These are phyloP conservation scores for Xenopus tropicalis DNA, from an alignment of 2,113 vertebrate genomes.

Conservation along the genomic window DNA sequence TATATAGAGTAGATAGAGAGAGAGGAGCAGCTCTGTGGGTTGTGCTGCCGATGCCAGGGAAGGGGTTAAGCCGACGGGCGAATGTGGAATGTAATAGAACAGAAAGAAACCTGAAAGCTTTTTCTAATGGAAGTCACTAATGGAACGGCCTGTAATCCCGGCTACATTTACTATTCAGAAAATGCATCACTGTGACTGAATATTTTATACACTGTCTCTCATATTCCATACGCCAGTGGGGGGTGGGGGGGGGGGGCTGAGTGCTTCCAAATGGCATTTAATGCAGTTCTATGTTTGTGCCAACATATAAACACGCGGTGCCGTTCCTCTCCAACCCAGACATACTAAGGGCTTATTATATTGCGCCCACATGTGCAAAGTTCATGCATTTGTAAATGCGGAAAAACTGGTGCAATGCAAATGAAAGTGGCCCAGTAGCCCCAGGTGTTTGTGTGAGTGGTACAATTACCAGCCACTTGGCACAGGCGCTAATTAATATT, in stretches of 20 bases:
- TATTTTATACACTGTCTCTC: constrained; percentile 35
- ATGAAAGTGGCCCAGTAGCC: too few species aligned
- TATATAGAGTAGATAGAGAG: too few species aligned
- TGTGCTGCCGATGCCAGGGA: neutral
- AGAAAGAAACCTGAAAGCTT: constrained; percentile 18
- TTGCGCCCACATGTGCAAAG: too few species aligned
- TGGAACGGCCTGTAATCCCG: constrained; percentile 40
- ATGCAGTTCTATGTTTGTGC: neutral
- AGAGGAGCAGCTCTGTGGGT: too few species aligned
- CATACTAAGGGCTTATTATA: too few species aligned
- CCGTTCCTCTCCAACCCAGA: neutral
- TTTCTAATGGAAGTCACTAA: constrained; percentile 39
- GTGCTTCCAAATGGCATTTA: constrained; percentile 1
- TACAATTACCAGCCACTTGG: too few species aligned
- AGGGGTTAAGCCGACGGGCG: constrained; percentile 20
- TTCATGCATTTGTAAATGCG: too few species aligned
- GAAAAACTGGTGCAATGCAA: too few species aligned
- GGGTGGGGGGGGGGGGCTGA: neutral
- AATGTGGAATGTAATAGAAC: constrained; percentile 28
- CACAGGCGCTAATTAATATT: too few species aligned
- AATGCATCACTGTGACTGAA: constrained; percentile 38
- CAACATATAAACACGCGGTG: neutral
- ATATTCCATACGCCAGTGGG: constrained; percentile 3
- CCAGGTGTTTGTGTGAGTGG: too few species aligned
- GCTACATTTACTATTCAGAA: constrained; percentile 36